Evolutionary conservation across 1,140 invertebrate genomes (phyloP), one percentile per base, ranked within the genome.

Genomic region (Limonius californicus): DNA sequence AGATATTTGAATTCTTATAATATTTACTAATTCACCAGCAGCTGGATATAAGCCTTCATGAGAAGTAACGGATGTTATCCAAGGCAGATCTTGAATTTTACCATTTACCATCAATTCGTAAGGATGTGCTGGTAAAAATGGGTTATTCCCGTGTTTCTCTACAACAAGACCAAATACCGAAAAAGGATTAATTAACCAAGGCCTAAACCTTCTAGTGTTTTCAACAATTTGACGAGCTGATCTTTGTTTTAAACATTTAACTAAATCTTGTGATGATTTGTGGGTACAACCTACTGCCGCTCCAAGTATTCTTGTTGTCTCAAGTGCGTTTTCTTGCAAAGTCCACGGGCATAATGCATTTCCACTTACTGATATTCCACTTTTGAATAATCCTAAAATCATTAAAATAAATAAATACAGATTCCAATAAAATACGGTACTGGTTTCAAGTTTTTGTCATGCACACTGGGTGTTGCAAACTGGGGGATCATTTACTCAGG

Each of bases 351-450:
- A 78, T 0, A 90, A 74, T 2, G 86, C 83, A 14, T 86, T 86
- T 0, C 91, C 92, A 70, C 89, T 91, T 76, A 88, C 83, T 0
- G 90, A 84, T 53, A 92, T 86, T 2, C 87, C 89, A 55, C 84
- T 80, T 71, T 83, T 71, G 69, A 88, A 85, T 30, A 87, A 71
- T 4, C 15, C 45, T 50, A 50, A n/a, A n/a, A n/a, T n/a, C n/a
- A n/a, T n/a, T n/a, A n/a, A n/a, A n/a, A n/a, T n/a, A n/a, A n/a
- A n/a, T n/a, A n/a, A n/a, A n/a, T n/a, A n/a, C n/a, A n/a, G n/a
- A n/a, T n/a, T n/a, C n/a, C n/a, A n/a, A n/a, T n/a, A n/a, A n/a
- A n/a, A n/a, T n/a, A n/a, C n/a, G n/a, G n/a, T n/a, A n/a, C n/a
- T n/a, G n/a, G n/a, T n/a, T n/a, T n/a, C n/a, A n/a, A n/a, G n/a